Evolutionary conservation across 2,797 vertebrate species (phyloP).

Genomic region (Phoeniculus purpureus): DNA sequence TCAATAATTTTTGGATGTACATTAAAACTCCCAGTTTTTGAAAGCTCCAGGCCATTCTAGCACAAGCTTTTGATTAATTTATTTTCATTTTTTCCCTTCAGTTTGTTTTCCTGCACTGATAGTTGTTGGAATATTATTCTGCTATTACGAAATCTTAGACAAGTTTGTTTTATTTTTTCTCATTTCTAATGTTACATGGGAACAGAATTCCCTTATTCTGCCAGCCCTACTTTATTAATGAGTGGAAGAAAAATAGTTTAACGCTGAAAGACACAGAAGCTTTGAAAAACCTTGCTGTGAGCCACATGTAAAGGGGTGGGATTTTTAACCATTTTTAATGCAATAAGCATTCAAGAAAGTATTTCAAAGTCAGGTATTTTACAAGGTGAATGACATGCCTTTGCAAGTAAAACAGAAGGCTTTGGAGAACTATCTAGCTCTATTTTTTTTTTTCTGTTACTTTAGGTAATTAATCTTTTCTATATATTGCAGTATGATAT

Average conservation of each 20-base stretch:
- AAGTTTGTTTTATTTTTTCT: background rate
- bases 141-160: background rate
- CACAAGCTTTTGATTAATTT: background rate
- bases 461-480: background rate
- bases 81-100: background rate
- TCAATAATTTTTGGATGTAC: accelerated
- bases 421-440: background rate
- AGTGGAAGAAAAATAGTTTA: background rate
- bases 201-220: background rate
- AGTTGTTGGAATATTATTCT: background rate
- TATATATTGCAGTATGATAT: background rate
- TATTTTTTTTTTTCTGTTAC: background rate
- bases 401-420: background rate
- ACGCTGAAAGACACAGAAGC: background rate
- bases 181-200: background rate
- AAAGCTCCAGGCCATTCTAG: background rate
- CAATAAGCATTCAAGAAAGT: background rate
- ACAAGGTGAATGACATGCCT: background rate
- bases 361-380: background rate
- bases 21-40: background rate
- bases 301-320: background rate
- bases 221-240: background rate
- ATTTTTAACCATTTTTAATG: background rate
- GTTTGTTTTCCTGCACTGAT: background rate
- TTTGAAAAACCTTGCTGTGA: background rate